Conservation (phyloP, 2,888 invertebrate species). For the Dryococelus australis region DNA sequence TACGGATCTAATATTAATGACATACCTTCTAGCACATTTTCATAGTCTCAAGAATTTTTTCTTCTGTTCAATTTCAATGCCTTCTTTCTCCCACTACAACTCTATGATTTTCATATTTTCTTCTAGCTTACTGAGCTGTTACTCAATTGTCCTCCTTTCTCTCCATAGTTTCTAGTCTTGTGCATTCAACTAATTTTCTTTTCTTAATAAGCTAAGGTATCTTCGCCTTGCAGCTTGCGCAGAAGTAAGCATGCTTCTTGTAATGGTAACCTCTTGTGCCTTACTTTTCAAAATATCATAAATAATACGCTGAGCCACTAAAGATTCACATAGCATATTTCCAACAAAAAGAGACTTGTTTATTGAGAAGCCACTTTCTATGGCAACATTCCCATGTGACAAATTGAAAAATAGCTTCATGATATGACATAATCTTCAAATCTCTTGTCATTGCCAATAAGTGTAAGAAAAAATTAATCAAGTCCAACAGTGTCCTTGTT, state of each 20-base stretch:
- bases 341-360: too few species aligned
- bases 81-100: neutral
- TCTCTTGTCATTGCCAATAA: neutral
- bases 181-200: slow-evolving; percentile 6
- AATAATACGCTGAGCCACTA: neutral
- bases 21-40: neutral
- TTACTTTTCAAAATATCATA: neutral
- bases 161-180: neutral
- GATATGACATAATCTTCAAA: neutral
- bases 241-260: neutral
- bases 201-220: neutral
- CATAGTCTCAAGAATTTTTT: neutral
- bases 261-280: neutral
- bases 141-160: neutral
- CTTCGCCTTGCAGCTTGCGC: neutral
- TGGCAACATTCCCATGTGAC: neutral
- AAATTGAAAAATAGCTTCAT: neutral
- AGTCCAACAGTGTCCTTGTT: neutral
- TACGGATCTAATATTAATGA: neutral
- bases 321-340: neutral
- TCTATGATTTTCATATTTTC: neutral
- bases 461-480: neutral
- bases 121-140: neutral
- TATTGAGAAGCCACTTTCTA: slow-evolving; percentile 6
- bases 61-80: neutral